Evolutionary conservation across 2,797 vertebrate species (phyloP), one percentile per base, ranked within the genome.

Genomic region (Orientallactaga sibirica): DNA sequence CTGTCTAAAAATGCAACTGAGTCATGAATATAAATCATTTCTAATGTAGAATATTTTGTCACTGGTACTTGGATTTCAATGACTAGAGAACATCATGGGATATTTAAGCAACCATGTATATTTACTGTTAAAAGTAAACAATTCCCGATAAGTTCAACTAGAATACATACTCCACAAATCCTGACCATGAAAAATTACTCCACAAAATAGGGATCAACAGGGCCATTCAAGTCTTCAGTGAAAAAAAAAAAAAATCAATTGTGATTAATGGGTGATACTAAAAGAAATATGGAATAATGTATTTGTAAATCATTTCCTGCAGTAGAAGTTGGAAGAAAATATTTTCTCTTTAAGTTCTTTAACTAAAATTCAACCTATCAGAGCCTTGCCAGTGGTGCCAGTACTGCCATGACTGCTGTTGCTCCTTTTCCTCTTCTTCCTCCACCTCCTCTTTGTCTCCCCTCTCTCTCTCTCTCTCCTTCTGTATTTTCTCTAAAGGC

Each of bases 241-340:
- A 80, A 84, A 62, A 85, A 91, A 62, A 85, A 91, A 91, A 92
- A 85, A 92, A 85, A 58, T 64, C 10, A 80, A 6, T 76, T 84
- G 33, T 85, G 6, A 70, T 29, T 29, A 80, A 2, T 20, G 24
- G 18, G 5, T 7, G 48, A 78, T 41, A 74, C 2, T 5, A 64
- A 73, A 70, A 90, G 18, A 80, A 64, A 84, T 75, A 74, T 14
- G 75, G 12, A 70, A 78, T 48, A 62, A 71, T 2, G 27, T 73
- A 4, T 41, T 52, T 79, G n/a, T 73, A 58, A 90, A 76, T 79
- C 2, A 33, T 68, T 73, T 48, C 80, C 48, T 73, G 43, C 6
- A 74, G 16, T 71, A 93, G 52, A 1, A 5, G 25, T 62, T 73
- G 2, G 4, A 91, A 24, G 3, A 19, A 77, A 10, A 15, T 43